Evolutionary conservation across 1,140 invertebrate species (phyloP).

Genomic region (Ladona fulva): DNA sequence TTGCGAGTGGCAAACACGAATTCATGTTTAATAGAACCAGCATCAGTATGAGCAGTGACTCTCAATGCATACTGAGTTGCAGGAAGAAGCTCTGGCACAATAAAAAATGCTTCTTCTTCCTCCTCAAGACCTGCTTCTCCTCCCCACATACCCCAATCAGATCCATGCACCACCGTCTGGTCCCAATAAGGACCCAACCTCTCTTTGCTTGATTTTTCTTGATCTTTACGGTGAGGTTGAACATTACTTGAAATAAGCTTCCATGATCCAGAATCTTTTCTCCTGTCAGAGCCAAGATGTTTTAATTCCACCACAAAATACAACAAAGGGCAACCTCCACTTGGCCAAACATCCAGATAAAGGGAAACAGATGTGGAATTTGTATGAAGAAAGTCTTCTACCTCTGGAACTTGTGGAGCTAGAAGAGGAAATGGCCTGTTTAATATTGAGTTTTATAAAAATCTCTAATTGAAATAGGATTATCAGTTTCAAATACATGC

Average conservation of each 20-base stretch:
- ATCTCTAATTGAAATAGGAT: too few species aligned
- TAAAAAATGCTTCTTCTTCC: conserved; percentile 19
- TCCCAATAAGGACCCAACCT: not conserved
- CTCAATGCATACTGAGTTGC: conserved; percentile 70
- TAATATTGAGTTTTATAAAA: too few species aligned
- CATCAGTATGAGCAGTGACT: conserved; percentile 69
- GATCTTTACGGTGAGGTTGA: conserved; percentile 39
- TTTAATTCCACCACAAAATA: conserved; percentile 40
- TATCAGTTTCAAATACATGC: too few species aligned
- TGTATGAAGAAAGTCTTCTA: conserved; percentile 29
- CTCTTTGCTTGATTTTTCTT: conserved; percentile 27
- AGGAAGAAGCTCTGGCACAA: conserved; percentile 59
- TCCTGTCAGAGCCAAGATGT: conserved; percentile 18
- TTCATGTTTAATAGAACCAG: conserved; percentile 57
- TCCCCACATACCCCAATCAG: not conserved
- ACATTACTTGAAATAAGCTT: conserved; percentile 27
- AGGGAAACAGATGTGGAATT: conserved; percentile 34
- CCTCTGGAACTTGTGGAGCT: conserved; percentile 26
- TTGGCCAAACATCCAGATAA: conserved; percentile 41
- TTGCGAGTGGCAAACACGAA: conserved; percentile 76
- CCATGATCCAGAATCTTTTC: conserved; percentile 16
- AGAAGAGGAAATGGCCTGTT: conserved; percentile 9
- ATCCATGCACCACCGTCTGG: not conserved
- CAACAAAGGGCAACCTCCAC: conserved; percentile 44
- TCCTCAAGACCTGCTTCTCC: not conserved